Conservation (phyloP, 2,888 invertebrate species). For the Drosophila nr. fundita region DNA sequence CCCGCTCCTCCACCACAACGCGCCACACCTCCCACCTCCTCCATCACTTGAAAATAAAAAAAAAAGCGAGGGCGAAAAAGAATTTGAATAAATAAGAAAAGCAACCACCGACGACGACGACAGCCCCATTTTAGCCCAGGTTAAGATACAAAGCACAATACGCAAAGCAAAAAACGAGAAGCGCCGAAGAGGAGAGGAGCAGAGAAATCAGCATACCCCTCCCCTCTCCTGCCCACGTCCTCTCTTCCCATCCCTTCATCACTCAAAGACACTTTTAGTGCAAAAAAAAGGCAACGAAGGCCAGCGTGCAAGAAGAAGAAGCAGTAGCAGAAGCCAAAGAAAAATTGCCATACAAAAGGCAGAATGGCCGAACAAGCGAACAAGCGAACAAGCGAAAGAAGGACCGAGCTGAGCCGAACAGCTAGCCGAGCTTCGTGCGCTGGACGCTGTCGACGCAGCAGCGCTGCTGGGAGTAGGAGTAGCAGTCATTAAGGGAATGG, state of each 20-base stretch:
- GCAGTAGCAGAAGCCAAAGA: constrained; percentile 15
- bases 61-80: constrained; percentile 24
- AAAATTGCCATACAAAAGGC: constrained; percentile 37
- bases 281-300: constrained; percentile 22
- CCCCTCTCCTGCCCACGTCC: not conserved
- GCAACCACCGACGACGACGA: constrained; percentile 62
- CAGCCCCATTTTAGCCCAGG: constrained; percentile 31
- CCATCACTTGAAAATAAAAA: constrained; percentile 1
- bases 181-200: constrained; percentile 4
- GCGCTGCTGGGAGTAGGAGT: not conserved
- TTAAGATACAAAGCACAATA: constrained; percentile 49
- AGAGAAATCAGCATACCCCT: constrained; percentile 22
- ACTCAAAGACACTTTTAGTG: constrained; percentile 19
- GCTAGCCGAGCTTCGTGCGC: constrained; percentile 5
- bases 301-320: constrained; percentile 15
- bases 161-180: constrained; percentile 23
- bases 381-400: not conserved
- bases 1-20: not conserved
- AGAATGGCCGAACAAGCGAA: constrained; percentile 20
- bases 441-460: constrained; percentile 1
- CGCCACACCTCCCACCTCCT: not conserved
- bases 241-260: not conserved
- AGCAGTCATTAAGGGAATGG: not conserved
- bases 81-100: constrained; percentile 72
- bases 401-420: not conserved